Base-by-base conservation (phyloP, 2,888 invertebrate genomes). In the Digitonthophagus gazella region DNA sequence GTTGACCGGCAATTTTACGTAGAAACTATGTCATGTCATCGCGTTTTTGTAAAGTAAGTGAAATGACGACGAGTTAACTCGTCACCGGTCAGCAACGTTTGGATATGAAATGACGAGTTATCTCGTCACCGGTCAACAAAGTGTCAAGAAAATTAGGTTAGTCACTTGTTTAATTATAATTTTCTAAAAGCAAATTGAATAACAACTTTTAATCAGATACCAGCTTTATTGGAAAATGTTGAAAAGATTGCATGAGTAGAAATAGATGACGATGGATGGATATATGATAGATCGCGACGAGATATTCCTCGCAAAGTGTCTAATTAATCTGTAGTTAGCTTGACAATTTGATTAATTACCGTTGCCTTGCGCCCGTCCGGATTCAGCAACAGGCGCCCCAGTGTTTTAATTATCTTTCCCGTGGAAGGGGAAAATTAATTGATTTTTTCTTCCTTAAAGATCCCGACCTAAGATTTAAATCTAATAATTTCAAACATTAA, bases 211-310 rank as follows among this genome's bases (percentile, higher is more conserved):
- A 44, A 44, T 44, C 28, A 44, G 28, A 44, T 44, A 44, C n/a
- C n/a, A n/a, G n/a, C n/a, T 44, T 8, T 6, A 44, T 44, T 44
- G 28, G 11, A 44, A 44, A 44, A 44, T 44, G 28, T 44, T 8
- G 28, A 44, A 44, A 44, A 8, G 28, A n/a, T 44, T 8, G 11
- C 28, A 44, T 44, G 28, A 44, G 28, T 44, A 11, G 11, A 44
- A 44, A 44, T 44, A 44, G 28, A 44, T 44, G 28, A 44, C 28
- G 28, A 8, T 44, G 11, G 11, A 44, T 44, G 28, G 28, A 44
- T 44, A 56, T 68, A 58, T 68, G 68, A 65, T 68, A 65, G 68
- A 68, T 68, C 65, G 58, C 65, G 58, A n/a, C 58, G 54, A 22
- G 65, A 54, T 58, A 65, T 58, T 16, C 61, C 20, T 16, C 61